phyloP scores from a whole-genome alignment of 2,113 vertebrate species.

The Mirounga angustirostris region DNA sequence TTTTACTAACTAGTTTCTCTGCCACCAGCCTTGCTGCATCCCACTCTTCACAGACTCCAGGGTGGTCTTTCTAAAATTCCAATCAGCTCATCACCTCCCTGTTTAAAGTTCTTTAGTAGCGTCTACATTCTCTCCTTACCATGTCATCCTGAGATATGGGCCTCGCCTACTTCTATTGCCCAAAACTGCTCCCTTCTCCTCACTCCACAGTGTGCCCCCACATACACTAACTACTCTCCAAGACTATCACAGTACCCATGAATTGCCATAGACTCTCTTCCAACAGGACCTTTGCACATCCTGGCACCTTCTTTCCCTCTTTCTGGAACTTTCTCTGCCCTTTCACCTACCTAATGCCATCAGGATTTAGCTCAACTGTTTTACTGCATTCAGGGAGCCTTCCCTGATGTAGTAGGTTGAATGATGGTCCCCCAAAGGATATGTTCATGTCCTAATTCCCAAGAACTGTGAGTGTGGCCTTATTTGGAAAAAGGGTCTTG shows the following conservation, averaged over 20 bases:
- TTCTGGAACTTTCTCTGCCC: background rate
- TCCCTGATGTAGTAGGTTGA: background rate
- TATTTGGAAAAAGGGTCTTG: background rate
- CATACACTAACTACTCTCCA: background rate
- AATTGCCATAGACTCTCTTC: background rate
- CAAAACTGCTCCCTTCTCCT: background rate
- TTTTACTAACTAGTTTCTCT: background rate
- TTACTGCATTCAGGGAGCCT: background rate
- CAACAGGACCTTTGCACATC: background rate
- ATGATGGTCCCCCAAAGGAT: background rate
- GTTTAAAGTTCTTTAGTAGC: constrained; percentile 5
- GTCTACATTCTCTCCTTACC: background rate
- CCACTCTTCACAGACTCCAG: background rate
- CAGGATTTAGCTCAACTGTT: background rate
- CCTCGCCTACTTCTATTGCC: background rate
- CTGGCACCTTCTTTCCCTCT: background rate
- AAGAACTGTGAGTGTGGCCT: background rate
- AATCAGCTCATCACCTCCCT: background rate
- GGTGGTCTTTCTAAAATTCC: background rate
- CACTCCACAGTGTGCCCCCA: background rate
- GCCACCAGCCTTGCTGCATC: background rate
- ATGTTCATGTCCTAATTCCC: background rate
- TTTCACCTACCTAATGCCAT: background rate
- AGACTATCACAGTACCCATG: background rate
- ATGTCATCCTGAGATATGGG: background rate